These are phyloP conservation scores for Enteromius radiatus DNA, from an alignment of 2,797 vertebrate genomes.

Conservation along the genomic window DNA sequence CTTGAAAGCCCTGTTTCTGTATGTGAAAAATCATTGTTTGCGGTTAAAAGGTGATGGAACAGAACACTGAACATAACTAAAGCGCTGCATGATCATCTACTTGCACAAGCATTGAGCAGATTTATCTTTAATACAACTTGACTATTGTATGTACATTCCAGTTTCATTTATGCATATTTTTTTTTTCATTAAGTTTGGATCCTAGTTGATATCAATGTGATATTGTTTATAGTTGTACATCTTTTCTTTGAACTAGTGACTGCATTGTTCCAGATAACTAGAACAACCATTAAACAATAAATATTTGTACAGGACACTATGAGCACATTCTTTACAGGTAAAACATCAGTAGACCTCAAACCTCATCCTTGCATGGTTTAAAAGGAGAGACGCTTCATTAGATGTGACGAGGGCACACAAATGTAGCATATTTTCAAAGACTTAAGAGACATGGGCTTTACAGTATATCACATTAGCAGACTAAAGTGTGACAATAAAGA, in stretches of 20 bases:
- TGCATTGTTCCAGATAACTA: constrained; percentile 67
- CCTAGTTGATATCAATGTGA: constrained; percentile 58
- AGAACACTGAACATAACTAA: not conserved
- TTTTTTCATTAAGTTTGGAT: constrained; percentile 41
- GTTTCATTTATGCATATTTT: constrained; percentile 39
- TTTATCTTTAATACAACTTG: constrained; percentile 45
- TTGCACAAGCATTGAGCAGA: constrained; percentile 25
- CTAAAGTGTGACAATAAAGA: constrained; percentile 28
- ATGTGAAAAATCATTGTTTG: constrained; percentile 37
- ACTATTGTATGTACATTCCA: constrained; percentile 43
- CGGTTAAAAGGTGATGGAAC: constrained; percentile 17
- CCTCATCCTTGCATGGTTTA: not conserved
- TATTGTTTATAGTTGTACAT: constrained; percentile 56
- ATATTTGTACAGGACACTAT: constrained; percentile 65
- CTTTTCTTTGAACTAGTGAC: constrained; percentile 59
- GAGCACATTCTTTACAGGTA: constrained; percentile 13
- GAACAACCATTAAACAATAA: constrained; percentile 72
- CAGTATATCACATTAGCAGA: constrained; percentile 24
- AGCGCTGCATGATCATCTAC: constrained; percentile 15
- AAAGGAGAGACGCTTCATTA: not conserved
- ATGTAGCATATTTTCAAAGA: constrained; percentile 11
- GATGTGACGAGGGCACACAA: not conserved
- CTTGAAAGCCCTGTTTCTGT: constrained; percentile 57
- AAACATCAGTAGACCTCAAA: not conserved
- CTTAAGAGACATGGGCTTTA: constrained; percentile 21